These are phyloP conservation scores for Cheumatopsyche charites DNA, from an alignment of 1,140 invertebrate species.

Conservation along the genomic window DNA sequence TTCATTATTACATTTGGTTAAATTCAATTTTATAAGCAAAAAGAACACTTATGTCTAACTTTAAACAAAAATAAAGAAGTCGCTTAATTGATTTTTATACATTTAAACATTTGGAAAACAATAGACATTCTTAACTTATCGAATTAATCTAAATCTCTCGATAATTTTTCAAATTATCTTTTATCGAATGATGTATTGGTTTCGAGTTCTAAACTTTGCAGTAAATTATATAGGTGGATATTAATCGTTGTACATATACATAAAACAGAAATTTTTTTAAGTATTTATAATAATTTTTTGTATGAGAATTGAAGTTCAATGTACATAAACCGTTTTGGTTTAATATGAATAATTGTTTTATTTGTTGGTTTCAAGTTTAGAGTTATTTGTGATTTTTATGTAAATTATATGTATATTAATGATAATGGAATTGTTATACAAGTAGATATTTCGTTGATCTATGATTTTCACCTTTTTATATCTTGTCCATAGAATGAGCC, in stretches of 20 bases:
- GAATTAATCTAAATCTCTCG: no score
- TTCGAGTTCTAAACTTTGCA: no score
- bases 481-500: neutral
- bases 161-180: no score
- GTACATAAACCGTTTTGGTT: no score
- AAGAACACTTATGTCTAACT: neutral
- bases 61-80: neutral
- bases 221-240: no score
- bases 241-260: no score
- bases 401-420: neutral
- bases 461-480: neutral
- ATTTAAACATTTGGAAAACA: neutral
- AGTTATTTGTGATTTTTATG: no score
- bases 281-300: no score
- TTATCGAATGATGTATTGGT: no score
- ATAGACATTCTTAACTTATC: neutral
- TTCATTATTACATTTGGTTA: neutral
- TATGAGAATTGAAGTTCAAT: neutral
- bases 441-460: slow-evolving; percentile 1
- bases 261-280: no score
- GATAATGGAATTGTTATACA: neutral
- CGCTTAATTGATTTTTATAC: neutral
- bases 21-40: neutral
- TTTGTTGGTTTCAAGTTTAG: no score
- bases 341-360: no score